These are phyloP conservation scores for Riparia riparia DNA, from an alignment of 2,113 vertebrate species.

Conservation along the genomic window DNA sequence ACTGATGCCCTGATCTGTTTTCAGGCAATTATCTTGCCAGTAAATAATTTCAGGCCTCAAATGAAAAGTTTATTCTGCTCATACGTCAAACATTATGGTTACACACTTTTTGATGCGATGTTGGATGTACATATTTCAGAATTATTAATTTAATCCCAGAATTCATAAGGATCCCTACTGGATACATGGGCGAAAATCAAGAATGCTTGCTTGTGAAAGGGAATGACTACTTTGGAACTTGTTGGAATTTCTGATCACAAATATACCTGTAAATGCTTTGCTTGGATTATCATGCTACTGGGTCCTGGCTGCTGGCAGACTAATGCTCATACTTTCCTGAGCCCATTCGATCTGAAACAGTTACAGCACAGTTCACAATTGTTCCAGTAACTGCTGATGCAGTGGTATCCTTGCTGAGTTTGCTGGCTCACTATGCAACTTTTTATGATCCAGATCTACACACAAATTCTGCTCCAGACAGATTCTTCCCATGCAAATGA, in stretches of 20 bases:
- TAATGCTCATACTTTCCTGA: neutral
- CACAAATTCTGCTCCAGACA: neutral
- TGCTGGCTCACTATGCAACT: neutral
- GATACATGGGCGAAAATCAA: neutral
- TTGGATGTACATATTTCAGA: neutral
- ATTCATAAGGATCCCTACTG: neutral
- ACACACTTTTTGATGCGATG: neutral
- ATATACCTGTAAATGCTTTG: neutral
- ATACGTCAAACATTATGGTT: neutral
- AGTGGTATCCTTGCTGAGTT: neutral
- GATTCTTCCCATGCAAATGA: neutral
- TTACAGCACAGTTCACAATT: neutral
- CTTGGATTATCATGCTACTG: neutral
- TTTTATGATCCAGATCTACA: neutral
- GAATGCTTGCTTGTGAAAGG: neutral
- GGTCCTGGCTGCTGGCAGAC: neutral
- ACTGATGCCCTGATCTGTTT: neutral
- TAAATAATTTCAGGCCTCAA: neutral
- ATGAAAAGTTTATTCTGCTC: neutral
- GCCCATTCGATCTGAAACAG: neutral
- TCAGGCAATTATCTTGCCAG: neutral
- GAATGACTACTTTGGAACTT: neutral
- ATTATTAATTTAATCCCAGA: neutral
- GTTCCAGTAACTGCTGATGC: constrained; percentile 14
- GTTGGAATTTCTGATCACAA: neutral